These are phyloP conservation scores for Thymallus thymallus DNA, from an alignment of 2,113 vertebrate species.

Conservation along the genomic window DNA sequence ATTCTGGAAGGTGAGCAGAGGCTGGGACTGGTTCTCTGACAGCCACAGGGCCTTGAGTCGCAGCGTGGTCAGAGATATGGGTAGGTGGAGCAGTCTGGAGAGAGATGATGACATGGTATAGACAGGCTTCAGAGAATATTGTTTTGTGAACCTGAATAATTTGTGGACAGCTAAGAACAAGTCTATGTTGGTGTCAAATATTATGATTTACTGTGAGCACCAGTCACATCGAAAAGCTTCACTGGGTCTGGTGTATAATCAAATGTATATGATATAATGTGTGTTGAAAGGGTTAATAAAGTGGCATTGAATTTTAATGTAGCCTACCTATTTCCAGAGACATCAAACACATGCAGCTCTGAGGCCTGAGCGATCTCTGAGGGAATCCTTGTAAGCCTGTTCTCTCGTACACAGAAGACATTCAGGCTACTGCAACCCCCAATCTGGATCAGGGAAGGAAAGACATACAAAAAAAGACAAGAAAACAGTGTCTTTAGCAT, in stretches of 20 bases:
- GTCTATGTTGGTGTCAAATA: background rate
- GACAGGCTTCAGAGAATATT: no score
- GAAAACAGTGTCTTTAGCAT: background rate
- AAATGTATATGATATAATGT: no score
- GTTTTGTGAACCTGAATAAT: background rate
- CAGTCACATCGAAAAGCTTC: background rate
- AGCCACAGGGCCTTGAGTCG: conserved; percentile 95
- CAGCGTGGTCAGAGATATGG: conserved; percentile 86
- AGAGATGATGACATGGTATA: conserved; percentile 27
- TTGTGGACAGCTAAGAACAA: background rate
- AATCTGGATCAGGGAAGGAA: conserved; percentile 71
- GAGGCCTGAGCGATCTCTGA: conserved; percentile 89
- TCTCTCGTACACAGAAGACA: conserved; percentile 93
- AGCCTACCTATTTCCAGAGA: conserved; percentile 91
- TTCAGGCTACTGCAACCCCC: conserved; percentile 93
- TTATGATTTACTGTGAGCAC: background rate
- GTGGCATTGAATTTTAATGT: no score
- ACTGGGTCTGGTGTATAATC: background rate
- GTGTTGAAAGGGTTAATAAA: background rate
- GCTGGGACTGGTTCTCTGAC: conserved; percentile 98
- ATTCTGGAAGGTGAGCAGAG: conserved; percentile 94
- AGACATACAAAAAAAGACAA: background rate
- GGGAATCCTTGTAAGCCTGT: conserved; percentile 86
- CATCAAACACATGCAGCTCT: conserved; percentile 93
- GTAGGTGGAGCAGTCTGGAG: conserved; percentile 83